Evolutionary conservation across 2,888 invertebrate genomes (phyloP), one percentile per base, ranked within the genome.

Genomic region (Trisateles emortualis): DNA sequence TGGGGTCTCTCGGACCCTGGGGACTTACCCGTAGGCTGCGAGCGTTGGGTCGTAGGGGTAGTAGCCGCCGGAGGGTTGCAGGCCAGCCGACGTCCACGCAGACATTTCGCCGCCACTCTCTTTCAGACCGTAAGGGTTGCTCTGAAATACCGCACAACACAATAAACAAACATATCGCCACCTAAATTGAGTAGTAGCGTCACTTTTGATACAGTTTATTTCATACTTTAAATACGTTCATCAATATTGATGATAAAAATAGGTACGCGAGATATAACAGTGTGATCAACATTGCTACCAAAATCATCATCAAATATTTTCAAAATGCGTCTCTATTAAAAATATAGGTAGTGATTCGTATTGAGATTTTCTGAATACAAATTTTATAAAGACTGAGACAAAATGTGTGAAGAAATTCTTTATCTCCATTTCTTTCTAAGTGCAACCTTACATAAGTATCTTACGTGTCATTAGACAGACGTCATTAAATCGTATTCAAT

Each of bases 11-110:
- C 60, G 78, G 84, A 76, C 87, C 84, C 87, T 68, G 63, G 86
- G 83, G 87, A 96, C 97, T 96, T 95, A 98, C 98, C 98, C 98
- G 92, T 98, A 98, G 83, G 98, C 97, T 67, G 97, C 97, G 78
- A 97, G 95, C 90, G 98, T 96, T 56, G 98, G 97, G 94, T 98
- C 98, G 93, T 98, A 98, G 71, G 97, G 97, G 94, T 98, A 97
- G 94, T 98, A 98, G 80, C 97, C 97, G 64, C 97, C 96, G 68
- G 97, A 96, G 83, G 98, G 97, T 90, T 98, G 97, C 52, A 98
- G 94, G 59, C 97, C 97, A 59, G 97, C 97, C 64, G 97, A 97
- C 75, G 97, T 97, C 98, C 98, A 98, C 76, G 97, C 97, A 62
- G 96, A 95, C 97, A 97, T 97, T 88, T 98, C 98, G 48, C 97